Conservation (phyloP, 2,113 vertebrate genomes). For the Tachysurus vachellii region DNA sequence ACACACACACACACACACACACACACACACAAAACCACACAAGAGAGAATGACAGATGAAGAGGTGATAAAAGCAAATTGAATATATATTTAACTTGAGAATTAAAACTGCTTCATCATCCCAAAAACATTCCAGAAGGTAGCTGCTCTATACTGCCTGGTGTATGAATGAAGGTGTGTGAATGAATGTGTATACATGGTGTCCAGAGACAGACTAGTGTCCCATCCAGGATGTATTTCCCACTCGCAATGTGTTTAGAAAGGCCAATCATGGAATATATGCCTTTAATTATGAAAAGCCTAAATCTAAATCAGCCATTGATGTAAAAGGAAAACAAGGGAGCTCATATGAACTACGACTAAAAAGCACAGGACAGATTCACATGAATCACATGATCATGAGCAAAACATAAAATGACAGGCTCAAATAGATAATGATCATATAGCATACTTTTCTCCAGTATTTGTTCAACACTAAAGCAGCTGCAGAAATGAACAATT, state of each 20-base stretch:
- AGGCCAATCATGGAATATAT: not conserved
- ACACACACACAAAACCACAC: too few relatives aligned
- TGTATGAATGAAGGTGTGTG: not conserved
- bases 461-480: not conserved
- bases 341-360: not conserved
- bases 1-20: too few relatives aligned
- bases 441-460: not conserved
- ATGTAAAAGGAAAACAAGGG: constrained; percentile 1
- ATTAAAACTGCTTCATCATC: not conserved
- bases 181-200: not conserved
- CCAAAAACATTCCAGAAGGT: not conserved
- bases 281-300: not conserved
- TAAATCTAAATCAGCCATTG: constrained; percentile 1
- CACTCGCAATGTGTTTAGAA: not conserved
- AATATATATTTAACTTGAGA: constrained; percentile 5
- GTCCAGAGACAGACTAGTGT: not conserved
- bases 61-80: not conserved
- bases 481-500: not conserved
- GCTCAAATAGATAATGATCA: not conserved
- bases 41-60: not conserved
- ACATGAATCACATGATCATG: constrained; percentile 1
- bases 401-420: not conserved
- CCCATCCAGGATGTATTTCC: not conserved
- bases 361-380: not conserved
- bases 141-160: not conserved